Evolutionary conservation across 2,113 vertebrate genomes (phyloP), one percentile per base, ranked within the genome.

Genomic region (Donacobius atricapilla): DNA sequence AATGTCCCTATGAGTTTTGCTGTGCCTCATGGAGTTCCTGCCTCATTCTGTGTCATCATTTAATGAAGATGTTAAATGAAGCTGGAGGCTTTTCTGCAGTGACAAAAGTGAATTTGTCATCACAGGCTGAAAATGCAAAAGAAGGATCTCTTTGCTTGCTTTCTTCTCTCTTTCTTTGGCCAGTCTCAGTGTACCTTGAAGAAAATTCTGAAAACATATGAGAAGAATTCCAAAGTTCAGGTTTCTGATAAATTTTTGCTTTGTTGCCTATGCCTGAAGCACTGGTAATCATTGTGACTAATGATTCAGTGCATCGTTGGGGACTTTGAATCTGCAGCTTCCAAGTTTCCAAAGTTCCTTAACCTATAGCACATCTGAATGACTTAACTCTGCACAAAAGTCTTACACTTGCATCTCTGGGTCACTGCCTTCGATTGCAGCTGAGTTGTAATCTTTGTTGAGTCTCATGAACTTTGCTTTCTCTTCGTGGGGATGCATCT

Each of bases 261-360:
- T 65, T 69, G 19, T 57, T 91, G 58, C 3, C 1, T 78, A n/a
- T 0, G 0, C 19, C 88, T 66, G 44, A 50, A 54, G 3, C 60
- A 30, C 37, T 3, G 3, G 12, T 71, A 40, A 13, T 90, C 42
- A 15, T 57, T 40, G 44, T 87, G 47, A 75, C 51, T 80, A 47
- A 76, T 75, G 33, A 54, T 66, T 91, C 47, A 27, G 35, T 44
- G 33, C 27, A 4, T 5, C 35, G 27, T n/a, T n/a, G 28, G 31
- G 57, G 40, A 78, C 83, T 91, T 95, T 58, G 89, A 77, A 71
- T 91, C 18, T 15, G n/a, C 30, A 81, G 50, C 11, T 75, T 90
- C 35, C 23, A 19, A 44, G 54, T 70, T 80, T 83, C 40, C n/a
- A n/a, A 15, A 50, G 64, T 77, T 88, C 22, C 48, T 83, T 93